A percentile compares a stretch with the other conserved stretches of the same genome.
These are phyloP conservation scores for Sinohyriopsis cumingii DNA, from an alignment of 2,888 invertebrate species.

Conservation along the genomic window DNA sequence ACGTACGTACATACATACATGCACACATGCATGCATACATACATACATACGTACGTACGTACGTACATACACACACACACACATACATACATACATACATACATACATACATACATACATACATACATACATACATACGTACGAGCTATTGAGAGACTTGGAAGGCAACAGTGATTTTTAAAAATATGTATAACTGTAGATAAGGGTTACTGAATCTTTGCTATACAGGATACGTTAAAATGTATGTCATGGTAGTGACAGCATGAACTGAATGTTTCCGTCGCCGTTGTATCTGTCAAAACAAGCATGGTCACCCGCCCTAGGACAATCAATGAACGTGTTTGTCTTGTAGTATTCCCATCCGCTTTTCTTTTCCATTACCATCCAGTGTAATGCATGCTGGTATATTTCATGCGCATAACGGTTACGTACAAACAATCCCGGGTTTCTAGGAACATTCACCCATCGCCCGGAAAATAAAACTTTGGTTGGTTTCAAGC, in stretches of 20 bases:
- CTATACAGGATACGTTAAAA: too few species aligned
- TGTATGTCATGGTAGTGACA: slow-evolving; percentile 18
- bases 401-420: slow-evolving; percentile 62
- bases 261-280: slow-evolving; percentile 57
- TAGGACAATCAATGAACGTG: slow-evolving; percentile 50
- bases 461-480: slow-evolving; percentile 60
- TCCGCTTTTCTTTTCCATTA: slow-evolving; percentile 36
- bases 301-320: slow-evolving; percentile 56
- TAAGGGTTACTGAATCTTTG: too few species aligned
- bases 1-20: background rate
- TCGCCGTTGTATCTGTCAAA: slow-evolving; percentile 61
- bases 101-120: too few species aligned
- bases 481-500: slow-evolving; percentile 48
- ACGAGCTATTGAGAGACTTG: too few species aligned
- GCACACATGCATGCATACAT: too few species aligned
- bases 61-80: too few species aligned
- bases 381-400: slow-evolving; percentile 63
- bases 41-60: too few species aligned
- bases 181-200: too few species aligned
- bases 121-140: too few species aligned
- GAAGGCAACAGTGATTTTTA: too few species aligned
- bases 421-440: slow-evolving; percentile 58
- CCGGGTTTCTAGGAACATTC: slow-evolving; percentile 61
- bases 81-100: too few species aligned
- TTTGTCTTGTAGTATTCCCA: slow-evolving; percentile 55